These are phyloP conservation scores for Monochamus saltuarius DNA, from an alignment of 1,140 invertebrate genomes.

Conservation along the genomic window DNA sequence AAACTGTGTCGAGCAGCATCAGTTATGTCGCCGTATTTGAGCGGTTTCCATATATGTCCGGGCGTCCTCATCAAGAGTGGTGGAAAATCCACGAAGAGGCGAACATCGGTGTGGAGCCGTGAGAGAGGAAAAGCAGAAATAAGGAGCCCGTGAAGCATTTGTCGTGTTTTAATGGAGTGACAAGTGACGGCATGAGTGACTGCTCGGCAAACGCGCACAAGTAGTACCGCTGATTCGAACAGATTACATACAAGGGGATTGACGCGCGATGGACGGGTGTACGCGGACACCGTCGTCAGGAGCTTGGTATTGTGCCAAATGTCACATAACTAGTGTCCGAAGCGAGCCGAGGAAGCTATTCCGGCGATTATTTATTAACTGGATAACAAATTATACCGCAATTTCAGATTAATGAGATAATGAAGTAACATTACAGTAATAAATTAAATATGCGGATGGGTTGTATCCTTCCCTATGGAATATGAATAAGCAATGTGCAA, in stretches of 20 bases:
- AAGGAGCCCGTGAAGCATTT: slow-evolving; percentile 17
- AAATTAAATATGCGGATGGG: too few species aligned
- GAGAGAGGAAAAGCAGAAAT: slow-evolving; percentile 9
- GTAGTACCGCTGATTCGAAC: background rate
- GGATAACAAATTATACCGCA: too few species aligned
- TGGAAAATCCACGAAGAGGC: background rate
- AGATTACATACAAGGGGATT: slow-evolving; percentile 2
- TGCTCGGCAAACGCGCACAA: background rate
- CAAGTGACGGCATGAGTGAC: slow-evolving; percentile 16
- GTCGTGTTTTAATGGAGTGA: slow-evolving; percentile 19
- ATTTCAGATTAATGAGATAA: too few species aligned
- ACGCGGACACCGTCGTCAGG: background rate
- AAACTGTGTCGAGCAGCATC: too few species aligned
- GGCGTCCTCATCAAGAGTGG: slow-evolving; percentile 11
- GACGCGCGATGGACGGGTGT: slow-evolving; percentile 2
- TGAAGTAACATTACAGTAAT: too few species aligned
- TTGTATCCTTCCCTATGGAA: too few species aligned
- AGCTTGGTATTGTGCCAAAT: background rate
- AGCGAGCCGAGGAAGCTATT: too few species aligned
- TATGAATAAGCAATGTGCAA: too few species aligned
- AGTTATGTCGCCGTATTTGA: background rate
- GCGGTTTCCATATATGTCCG: slow-evolving; percentile 8
- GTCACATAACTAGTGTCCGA: too few species aligned
- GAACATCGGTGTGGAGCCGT: background rate
- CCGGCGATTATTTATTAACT: too few species aligned